A percentile compares a stretch with the other conserved stretches of the same genome.
Evolutionary conservation across 1,140 invertebrate species (phyloP).

Genomic region (Ladona fulva): DNA sequence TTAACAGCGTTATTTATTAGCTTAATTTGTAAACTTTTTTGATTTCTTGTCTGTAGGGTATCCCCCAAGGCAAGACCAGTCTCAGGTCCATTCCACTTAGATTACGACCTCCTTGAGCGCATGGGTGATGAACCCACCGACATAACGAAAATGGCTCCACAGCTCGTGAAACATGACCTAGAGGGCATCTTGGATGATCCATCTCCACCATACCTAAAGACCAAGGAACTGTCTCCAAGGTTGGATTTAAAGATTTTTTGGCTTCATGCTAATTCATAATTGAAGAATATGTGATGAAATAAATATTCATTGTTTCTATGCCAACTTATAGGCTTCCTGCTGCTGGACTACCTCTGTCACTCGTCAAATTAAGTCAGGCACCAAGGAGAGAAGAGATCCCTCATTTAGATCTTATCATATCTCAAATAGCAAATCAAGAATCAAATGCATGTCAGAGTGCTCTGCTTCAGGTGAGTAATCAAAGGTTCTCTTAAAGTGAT

Average conservation of each 20-base stretch:
- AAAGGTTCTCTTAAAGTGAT: too few species aligned
- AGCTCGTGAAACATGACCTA: constrained; percentile 40
- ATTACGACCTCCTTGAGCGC: constrained; percentile 53
- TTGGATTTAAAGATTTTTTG: background rate
- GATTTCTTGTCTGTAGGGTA: constrained; percentile 19
- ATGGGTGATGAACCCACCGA: constrained; percentile 36
- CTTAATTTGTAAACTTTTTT: too few species aligned
- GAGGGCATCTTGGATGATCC: constrained; percentile 34
- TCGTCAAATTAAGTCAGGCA: background rate
- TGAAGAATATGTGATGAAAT: too few species aligned
- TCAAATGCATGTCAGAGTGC: background rate
- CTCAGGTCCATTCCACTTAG: constrained; percentile 59
- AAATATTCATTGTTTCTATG: background rate
- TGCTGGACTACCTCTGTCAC: background rate
- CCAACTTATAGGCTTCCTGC: background rate
- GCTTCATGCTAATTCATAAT: too few species aligned
- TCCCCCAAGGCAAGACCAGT: constrained; percentile 34
- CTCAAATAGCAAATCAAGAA: background rate
- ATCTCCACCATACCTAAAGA: background rate
- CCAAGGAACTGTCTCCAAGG: background rate
- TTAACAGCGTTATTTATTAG: too few species aligned
- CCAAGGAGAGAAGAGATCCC: background rate
- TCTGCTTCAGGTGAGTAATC: background rate
- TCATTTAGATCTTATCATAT: constrained; percentile 4
- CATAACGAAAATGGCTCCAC: constrained; percentile 28